Evolutionary conservation across 2,888 invertebrate genomes (phyloP), one percentile per base, ranked within the genome.

Genomic region (Mactromeris polynyma): DNA sequence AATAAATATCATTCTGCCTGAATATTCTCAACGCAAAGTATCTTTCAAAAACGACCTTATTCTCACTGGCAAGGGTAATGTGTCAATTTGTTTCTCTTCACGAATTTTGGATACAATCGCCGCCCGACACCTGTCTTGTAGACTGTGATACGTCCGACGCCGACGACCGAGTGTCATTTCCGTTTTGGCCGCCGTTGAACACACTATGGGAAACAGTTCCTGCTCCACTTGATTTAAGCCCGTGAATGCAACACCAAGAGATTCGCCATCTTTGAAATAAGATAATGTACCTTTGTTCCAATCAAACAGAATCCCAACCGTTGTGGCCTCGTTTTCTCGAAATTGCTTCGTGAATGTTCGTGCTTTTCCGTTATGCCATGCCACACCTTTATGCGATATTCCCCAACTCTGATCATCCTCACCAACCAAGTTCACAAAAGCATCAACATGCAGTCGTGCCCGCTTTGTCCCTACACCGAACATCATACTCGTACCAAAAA

Each of bases 401-500:
- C 98, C 98, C 98, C 98, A 98, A 81, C 98, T 97, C 31, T 96
- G 97, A 80, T 97, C 97, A 95, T 98, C 98, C 96, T 98, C 98
- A n/a, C 98, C 98, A 42, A 98, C 96, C 94, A 98, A 97, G 96
- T 98, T 98, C 42, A 97, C 97, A 96, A 98, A 98, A 21, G 97
- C 97, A 95, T 98, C 97, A 0, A 97, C 97, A 95, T 98, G 98
- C 1, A 98, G 96, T 7, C 97, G 96, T 2, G 97, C 97, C 69
- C 90, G 95, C 83, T 96, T 96, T 4, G 97, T 98, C 69, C 98
- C 98, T 80, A 98, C 97, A 26, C 98, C 98, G 94, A 98, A 98
- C 98, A 98, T 98, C 97, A 98, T 98, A 94, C 98, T 97, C 0
- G 98, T 98, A 36, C 98, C 98, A 95, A 98, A 98, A 73, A 98